These are phyloP conservation scores for Channa maculata DNA, from an alignment of 2,113 vertebrate species.

Conservation along the genomic window DNA sequence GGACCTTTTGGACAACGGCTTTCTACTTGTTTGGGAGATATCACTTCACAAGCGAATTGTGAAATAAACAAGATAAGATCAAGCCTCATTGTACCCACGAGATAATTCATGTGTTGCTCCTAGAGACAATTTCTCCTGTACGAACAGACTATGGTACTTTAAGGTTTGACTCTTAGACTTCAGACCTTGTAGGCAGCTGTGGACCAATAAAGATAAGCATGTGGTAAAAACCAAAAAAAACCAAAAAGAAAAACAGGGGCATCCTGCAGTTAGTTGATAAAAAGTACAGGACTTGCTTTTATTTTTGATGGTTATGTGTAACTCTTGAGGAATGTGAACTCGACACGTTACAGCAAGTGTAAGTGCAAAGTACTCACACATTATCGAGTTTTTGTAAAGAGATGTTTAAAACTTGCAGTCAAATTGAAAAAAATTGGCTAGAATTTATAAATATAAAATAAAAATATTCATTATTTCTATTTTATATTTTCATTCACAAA, in stretches of 20 bases:
- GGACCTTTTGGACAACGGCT: neutral
- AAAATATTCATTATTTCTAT: no score
- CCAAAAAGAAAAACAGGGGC: slow-evolving; percentile 7
- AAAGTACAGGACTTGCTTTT: neutral
- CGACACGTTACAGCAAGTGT: no score
- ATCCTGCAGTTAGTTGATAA: neutral
- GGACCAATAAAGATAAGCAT: slow-evolving; percentile 4
- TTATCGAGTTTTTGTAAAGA: no score
- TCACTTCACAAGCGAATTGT: slow-evolving; percentile 11
- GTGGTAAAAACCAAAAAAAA: no score
- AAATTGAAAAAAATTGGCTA: no score
- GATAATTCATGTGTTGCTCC: neutral
- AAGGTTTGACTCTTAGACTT: neutral
- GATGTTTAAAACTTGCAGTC: no score
- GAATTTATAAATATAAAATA: no score
- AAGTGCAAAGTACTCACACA: no score
- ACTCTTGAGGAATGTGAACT: no score
- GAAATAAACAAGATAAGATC: slow-evolving; percentile 46
- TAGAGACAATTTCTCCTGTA: no score
- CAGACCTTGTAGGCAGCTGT: neutral
- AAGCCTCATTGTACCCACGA: slow-evolving; percentile 21
- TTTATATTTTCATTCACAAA: no score
- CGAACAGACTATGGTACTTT: neutral
- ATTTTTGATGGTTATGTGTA: no score
- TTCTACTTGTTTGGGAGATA: neutral